Evolutionary conservation across 2,797 vertebrate species (phyloP).

Genomic region (Oryzias dopingdopingensis): DNA sequence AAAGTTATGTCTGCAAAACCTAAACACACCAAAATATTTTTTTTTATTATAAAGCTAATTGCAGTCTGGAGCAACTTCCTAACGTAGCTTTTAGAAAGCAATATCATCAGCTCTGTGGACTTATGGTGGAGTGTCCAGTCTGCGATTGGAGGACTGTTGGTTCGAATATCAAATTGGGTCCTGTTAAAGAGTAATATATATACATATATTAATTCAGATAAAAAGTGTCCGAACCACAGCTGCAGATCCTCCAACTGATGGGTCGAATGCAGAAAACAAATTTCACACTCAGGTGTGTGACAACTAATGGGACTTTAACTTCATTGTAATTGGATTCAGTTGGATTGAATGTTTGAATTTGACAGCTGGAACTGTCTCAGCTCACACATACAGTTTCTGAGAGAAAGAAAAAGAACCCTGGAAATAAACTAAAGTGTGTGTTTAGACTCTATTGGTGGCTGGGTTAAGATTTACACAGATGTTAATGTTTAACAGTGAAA

Average conservation of each 20-base stretch:
- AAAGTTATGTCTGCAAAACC: constrained; percentile 38
- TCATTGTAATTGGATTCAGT: constrained; percentile 19
- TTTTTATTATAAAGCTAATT: constrained; percentile 37
- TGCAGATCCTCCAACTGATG: too few relatives aligned
- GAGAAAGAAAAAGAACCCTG: constrained; percentile 54
- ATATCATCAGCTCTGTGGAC: background rate
- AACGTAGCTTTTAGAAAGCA: constrained; percentile 17
- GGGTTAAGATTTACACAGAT: constrained; percentile 60
- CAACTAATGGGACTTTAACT: too few relatives aligned
- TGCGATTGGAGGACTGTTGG: too few relatives aligned
- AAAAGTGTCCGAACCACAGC: too few relatives aligned
- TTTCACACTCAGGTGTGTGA: too few relatives aligned
- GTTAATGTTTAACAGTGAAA: constrained; percentile 76
- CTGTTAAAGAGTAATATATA: too few relatives aligned
- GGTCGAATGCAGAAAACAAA: too few relatives aligned
- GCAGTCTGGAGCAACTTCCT: constrained; percentile 34
- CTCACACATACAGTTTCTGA: constrained; percentile 41
- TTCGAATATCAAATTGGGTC: too few relatives aligned
- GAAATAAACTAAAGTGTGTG: constrained; percentile 59
- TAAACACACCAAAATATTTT: constrained; percentile 31
- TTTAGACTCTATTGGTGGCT: constrained; percentile 49
- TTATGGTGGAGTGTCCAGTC: too few relatives aligned
- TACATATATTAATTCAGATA: too few relatives aligned
- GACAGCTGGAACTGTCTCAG: constrained; percentile 40
- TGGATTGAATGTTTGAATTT: constrained; percentile 56